Base-by-base conservation (phyloP, 2,888 invertebrate genomes). In the Mechanitis mazaeus region DNA sequence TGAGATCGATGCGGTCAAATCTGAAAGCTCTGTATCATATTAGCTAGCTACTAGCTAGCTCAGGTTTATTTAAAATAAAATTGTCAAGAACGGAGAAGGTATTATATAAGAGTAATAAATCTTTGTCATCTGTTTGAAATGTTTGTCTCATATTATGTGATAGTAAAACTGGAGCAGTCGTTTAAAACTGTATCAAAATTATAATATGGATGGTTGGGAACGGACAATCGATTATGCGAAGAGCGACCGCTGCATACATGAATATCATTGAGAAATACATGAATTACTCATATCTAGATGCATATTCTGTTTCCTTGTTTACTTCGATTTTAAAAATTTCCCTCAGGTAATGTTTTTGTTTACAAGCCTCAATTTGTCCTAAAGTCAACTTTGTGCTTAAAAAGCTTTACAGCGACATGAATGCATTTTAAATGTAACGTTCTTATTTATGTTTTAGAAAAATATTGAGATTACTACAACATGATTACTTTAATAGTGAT, bases 211-310 rank as follows among this genome's bases (percentile, higher is more conserved):
- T 31, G 50, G 7, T 50, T 50, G 6, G 7, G 5, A 31, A 7
- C 31, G 50, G 9, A 31, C 9, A 50, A 50, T 31, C 50, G 50
- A 50, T 50, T 50, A 50, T 50, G 50, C 50, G 50, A 31, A 50
- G 31, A 31, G 28, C 31, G 50, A 11, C 50, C 28, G 31, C 50
- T 50, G 50, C 7, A 50, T 31, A 31, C 50, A 50, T 50, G 50
- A 50, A 50, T 50, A 50, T 50, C n/a, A 50, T 50, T 50, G 28
- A 50, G 31, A 50, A 50, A 28, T 11, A 47, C 12, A 50, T 50
- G 50, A 50, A 50, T 50, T n/a, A 50, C 7, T 31, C 50, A 50
- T 50, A 11, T 2, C 31, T 50, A 7, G 31, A 7, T 50, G 31
- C 31, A 50, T 9, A 11, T 50, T 50, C 31, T 31, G 3, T 7